Evolutionary conservation across 2,888 invertebrate genomes (phyloP).

Genomic region (Chymomyza fuscimana): DNA sequence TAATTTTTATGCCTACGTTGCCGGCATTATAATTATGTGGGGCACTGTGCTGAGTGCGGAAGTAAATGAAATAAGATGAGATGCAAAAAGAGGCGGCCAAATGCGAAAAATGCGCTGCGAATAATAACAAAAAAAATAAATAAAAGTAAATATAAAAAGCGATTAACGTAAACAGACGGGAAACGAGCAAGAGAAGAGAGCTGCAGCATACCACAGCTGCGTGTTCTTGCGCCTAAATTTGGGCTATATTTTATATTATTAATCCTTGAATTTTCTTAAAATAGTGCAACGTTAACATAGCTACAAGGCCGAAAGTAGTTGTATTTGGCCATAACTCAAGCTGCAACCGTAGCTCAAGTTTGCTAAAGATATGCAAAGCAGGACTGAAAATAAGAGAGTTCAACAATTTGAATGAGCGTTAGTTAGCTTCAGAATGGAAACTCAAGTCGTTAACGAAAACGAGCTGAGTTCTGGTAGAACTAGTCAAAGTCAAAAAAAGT

Average conservation of each 20-base stretch:
- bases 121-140: neutral
- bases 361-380: no score
- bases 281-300: neutral
- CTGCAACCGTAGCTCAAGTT: no score
- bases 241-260: neutral
- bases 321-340: no score
- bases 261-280: neutral
- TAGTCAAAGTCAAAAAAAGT: no score
- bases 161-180: neutral
- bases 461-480: no score
- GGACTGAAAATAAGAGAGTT: no score
- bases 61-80: neutral
- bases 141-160: neutral
- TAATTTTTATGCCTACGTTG: slow-evolving; percentile 32
- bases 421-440: no score
- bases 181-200: neutral
- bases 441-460: no score
- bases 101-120: neutral
- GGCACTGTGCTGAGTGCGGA: neutral
- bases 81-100: neutral
- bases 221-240: neutral
- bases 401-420: no score
- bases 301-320: no score
- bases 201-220: neutral
- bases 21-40: slow-evolving; percentile 26